A percentile compares a stretch with the other conserved stretches of the same genome.
phyloP scores from a whole-genome alignment of 2,113 vertebrate species.

The Anarhynchus alexandrinus region DNA sequence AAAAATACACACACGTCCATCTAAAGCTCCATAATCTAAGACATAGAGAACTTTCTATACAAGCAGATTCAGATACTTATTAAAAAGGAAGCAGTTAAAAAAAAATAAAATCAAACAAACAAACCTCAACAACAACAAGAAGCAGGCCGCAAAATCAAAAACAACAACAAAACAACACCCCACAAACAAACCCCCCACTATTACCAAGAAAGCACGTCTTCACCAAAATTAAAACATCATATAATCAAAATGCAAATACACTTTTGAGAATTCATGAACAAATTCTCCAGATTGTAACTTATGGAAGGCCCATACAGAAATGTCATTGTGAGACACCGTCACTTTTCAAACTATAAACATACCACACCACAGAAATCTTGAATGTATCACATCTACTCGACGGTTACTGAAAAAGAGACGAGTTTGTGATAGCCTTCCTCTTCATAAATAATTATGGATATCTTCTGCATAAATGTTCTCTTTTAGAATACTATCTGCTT shows the following conservation, averaged over 20 bases:
- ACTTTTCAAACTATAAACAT: not conserved
- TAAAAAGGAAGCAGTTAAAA: not conserved
- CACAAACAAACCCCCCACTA: not conserved
- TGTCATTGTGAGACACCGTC: not conserved
- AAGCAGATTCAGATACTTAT: not conserved
- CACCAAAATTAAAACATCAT: not conserved
- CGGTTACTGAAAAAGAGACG: not conserved
- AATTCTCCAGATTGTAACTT: not conserved
- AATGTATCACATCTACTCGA: not conserved
- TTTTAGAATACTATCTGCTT: not conserved
- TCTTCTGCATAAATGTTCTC: not conserved
- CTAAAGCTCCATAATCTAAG: not conserved
- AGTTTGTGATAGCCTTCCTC: not conserved
- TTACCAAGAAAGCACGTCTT: not conserved
- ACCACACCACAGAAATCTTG: not conserved
- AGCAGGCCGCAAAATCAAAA: not conserved
- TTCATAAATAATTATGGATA: not conserved
- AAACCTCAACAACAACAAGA: not conserved
- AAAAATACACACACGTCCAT: not conserved
- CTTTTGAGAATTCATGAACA: not conserved
- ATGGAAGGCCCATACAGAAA: not conserved
- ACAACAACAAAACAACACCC: not conserved
- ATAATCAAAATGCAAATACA: not conserved
- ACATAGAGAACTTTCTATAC: not conserved
- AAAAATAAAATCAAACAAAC: not conserved